Conservation (phyloP, 2,113 vertebrate genomes). For the Pungitius pungitius region DNA sequence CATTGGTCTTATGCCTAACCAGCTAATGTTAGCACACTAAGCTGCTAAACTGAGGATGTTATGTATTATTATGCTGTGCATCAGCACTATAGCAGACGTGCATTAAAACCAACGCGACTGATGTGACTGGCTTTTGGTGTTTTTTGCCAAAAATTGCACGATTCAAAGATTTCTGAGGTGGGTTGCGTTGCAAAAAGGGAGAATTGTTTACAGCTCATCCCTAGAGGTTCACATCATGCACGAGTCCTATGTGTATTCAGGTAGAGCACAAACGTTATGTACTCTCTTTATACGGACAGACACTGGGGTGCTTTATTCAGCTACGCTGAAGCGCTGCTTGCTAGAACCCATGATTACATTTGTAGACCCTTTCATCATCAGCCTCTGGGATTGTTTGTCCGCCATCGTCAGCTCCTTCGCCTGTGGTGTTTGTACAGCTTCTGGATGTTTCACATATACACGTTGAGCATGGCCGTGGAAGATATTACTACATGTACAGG, state of each 20-base stretch:
- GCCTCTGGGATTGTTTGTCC: not conserved
- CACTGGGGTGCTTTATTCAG: not conserved
- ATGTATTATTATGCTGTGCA: not conserved
- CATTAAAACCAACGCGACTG: not conserved
- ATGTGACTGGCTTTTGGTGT: not conserved
- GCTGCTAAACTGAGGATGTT: no score
- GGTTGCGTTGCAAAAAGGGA: not conserved
- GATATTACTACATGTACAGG: not conserved
- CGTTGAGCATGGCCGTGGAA: not conserved
- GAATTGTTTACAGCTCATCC: not conserved
- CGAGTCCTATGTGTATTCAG: not conserved
- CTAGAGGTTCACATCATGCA: not conserved
- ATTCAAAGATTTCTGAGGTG: not conserved
- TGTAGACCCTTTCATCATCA: not conserved
- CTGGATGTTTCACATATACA: not conserved
- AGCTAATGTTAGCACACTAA: not conserved
- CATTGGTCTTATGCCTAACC: not conserved
- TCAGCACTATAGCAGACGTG: not conserved
- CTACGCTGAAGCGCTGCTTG: not conserved
- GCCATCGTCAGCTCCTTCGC: not conserved
- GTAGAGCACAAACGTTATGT: not conserved
- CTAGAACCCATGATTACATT: conserved; percentile 10
- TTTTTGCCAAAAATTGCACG: not conserved
- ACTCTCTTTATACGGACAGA: not conserved
- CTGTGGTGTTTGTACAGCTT: not conserved